Evolutionary conservation across 2,888 invertebrate genomes (phyloP).

Genomic region (Salpingus planirostris): DNA sequence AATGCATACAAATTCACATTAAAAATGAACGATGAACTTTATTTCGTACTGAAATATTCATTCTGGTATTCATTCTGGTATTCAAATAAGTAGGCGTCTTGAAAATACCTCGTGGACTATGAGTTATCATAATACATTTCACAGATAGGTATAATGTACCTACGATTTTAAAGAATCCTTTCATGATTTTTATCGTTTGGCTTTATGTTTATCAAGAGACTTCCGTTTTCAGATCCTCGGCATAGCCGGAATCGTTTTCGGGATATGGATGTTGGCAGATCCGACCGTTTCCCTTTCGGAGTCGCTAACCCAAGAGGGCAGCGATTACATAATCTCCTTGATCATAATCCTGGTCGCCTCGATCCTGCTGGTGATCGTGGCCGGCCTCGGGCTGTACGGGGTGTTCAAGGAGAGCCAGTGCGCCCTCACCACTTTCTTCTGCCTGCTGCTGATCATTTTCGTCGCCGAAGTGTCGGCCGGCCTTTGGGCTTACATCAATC

Average conservation of each 20-base stretch:
- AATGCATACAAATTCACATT: too few relatives aligned
- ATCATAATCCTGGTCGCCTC: slow-evolving; percentile 67
- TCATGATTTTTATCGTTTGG: too few relatives aligned
- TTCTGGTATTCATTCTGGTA: too few relatives aligned
- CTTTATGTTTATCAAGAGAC: too few relatives aligned
- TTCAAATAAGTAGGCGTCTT: too few relatives aligned
- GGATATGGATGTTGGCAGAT: slow-evolving; percentile 71
- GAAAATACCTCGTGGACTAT: too few relatives aligned
- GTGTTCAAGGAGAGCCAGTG: slow-evolving; percentile 69
- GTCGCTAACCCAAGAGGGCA: slow-evolving; percentile 55
- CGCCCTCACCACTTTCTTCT: slow-evolving; percentile 72
- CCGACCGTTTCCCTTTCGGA: slow-evolving; percentile 65
- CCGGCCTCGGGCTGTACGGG: slow-evolving; percentile 77
- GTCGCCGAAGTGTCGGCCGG: slow-evolving; percentile 71
- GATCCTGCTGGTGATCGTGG: slow-evolving; percentile 61
- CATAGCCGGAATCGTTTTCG: slow-evolving; percentile 56
- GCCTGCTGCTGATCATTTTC: slow-evolving; percentile 65
- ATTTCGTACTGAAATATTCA: too few relatives aligned
- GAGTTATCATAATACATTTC: too few relatives aligned
- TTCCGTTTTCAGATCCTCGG: slow-evolving; percentile 57
- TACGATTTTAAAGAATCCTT: too few relatives aligned
- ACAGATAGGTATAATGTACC: too few relatives aligned
- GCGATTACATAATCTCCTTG: slow-evolving; percentile 57
- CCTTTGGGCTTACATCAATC: slow-evolving; percentile 66
- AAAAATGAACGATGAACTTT: too few relatives aligned